Evolutionary conservation across 2,113 vertebrate genomes (phyloP), one percentile per base, ranked within the genome.

Genomic region (Anser cygnoides): DNA sequence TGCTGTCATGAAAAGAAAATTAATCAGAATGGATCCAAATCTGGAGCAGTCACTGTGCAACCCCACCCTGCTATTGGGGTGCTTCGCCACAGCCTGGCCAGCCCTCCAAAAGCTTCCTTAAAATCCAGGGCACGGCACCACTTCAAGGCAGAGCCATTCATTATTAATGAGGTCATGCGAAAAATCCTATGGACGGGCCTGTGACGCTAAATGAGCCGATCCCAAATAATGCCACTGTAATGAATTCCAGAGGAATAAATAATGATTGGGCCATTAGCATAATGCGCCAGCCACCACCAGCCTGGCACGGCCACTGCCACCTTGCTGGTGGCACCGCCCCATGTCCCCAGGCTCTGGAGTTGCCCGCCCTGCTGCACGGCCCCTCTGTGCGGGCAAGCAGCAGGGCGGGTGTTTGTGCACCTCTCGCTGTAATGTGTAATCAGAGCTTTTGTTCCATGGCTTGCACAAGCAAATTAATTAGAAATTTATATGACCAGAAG

Each of bases 391-490:
- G 46, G 49, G 29, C 31, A 63, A 91, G 44, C 25, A 78, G 21
- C 9, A 44, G 59, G n/a, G 23, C 22, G n/a, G 65, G 43, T 63
- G 61, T 88, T 90, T 93, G 84, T 77, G 37, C 37, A 77, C 14
- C 46, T 92, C 79, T 91, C 72, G 33, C 59, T 90, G 46, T 87
- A 63, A 80, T 87, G 12, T 13, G 46, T 46, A 92, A 85, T 94
- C 62, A 92, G 55, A 94, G 63, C 37, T 93, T 96, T 92, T 95
- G 70, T 97, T 96, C 90, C 52, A 0, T 82, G 93, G 21, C 73
- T 93, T 95, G 92, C 92, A 82, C 90, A 92, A 63, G 46, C 35
- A 95, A 95, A 97, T 93, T 89, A 92, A 96, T 97, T 83, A 92
- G 92, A 95, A 92, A 93, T 88, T 75, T 75, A 58, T 94, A 84